A percentile compares a stretch with the other conserved stretches of the same genome.
Conservation (phyloP, 1,140 invertebrate genomes). For the Dolichoris vasculosae region DNA sequence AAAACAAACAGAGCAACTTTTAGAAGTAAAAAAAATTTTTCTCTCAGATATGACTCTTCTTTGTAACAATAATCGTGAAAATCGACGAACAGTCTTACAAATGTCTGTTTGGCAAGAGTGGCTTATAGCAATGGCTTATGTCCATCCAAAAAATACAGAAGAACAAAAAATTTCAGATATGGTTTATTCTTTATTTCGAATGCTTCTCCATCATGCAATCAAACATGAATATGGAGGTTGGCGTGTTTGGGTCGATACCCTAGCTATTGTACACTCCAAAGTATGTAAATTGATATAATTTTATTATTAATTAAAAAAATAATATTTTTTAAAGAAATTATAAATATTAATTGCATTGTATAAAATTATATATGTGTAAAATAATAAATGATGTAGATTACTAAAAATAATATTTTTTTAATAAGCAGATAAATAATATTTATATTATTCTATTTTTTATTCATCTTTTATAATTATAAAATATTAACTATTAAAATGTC, state of each 20-base stretch:
- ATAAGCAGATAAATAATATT: conserved; percentile 14
- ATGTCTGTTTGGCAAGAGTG: conserved; percentile 99
- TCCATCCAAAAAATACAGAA: conserved; percentile 95
- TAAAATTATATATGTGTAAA: no score
- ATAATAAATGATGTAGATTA: not conserved
- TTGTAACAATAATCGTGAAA: conserved; percentile 98
- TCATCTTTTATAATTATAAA: no score
- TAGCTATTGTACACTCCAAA: conserved; percentile 99
- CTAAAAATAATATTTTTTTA: not conserved
- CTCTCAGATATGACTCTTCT: conserved; percentile 97
- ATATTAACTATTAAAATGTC: not conserved
- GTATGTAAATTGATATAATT: conserved; percentile 74
- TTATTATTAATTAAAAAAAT: not conserved
- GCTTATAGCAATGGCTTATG: conserved; percentile 98
- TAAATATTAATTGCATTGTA: no score
- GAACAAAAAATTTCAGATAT: conserved; percentile 98
- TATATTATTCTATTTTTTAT: conserved; percentile 22
- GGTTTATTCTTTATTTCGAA: conserved; percentile 97
- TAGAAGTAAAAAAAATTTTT: conserved; percentile 97
- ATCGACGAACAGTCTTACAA: conserved; percentile 96
- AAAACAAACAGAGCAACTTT: conserved; percentile 91
- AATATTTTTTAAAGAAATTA: no score
- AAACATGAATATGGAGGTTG: conserved; percentile 99
- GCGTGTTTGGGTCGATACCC: conserved; percentile 99
- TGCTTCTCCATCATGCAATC: conserved; percentile 98